A percentile compares a stretch with the other conserved stretches of the same genome.
Conservation (phyloP, 2,888 invertebrate species). For the Exocentrus adspersus region DNA sequence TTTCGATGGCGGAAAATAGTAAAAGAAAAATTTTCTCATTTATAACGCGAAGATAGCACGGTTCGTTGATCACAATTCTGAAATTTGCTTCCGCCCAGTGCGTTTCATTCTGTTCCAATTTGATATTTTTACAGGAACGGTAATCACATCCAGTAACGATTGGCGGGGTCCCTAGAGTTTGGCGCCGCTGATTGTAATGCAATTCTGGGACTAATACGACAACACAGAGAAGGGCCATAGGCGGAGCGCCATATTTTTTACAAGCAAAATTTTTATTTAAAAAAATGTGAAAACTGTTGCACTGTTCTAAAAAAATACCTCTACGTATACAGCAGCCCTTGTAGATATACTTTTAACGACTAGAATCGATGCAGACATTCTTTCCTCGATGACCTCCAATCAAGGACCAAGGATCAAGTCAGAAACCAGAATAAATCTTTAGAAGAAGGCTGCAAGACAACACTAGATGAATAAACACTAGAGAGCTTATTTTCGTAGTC, state of each 20-base stretch:
- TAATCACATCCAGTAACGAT: slow-evolving; percentile 53
- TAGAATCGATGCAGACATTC: too few species aligned
- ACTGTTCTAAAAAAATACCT: too few species aligned
- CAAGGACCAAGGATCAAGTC: too few species aligned
- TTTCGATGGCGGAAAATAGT: slow-evolving; percentile 22
- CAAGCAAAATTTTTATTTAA: too few species aligned
- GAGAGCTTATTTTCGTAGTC: too few species aligned
- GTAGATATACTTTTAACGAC: too few species aligned
- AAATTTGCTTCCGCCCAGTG: slow-evolving; percentile 38
- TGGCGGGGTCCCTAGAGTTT: slow-evolving; percentile 47
- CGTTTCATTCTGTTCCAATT: slow-evolving; percentile 44
- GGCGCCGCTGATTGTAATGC: slow-evolving; percentile 50
- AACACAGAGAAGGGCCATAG: slow-evolving; percentile 33
- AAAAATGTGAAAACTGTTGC: too few species aligned
- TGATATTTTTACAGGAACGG: slow-evolving; percentile 46
- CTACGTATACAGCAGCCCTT: too few species aligned
- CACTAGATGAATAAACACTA: too few species aligned
- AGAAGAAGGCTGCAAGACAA: too few species aligned
- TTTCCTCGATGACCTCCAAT: too few species aligned
- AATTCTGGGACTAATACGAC: slow-evolving; percentile 48
- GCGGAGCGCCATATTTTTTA: slow-evolving; percentile 13
- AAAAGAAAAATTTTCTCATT: slow-evolving; percentile 38
- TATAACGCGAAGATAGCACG: slow-evolving; percentile 40
- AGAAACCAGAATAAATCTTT: too few species aligned
- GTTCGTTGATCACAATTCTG: slow-evolving; percentile 42